Evolutionary conservation across 2,113 vertebrate species (phyloP), one percentile per base, ranked within the genome.

Genomic region (Xyrauchen texanus): DNA sequence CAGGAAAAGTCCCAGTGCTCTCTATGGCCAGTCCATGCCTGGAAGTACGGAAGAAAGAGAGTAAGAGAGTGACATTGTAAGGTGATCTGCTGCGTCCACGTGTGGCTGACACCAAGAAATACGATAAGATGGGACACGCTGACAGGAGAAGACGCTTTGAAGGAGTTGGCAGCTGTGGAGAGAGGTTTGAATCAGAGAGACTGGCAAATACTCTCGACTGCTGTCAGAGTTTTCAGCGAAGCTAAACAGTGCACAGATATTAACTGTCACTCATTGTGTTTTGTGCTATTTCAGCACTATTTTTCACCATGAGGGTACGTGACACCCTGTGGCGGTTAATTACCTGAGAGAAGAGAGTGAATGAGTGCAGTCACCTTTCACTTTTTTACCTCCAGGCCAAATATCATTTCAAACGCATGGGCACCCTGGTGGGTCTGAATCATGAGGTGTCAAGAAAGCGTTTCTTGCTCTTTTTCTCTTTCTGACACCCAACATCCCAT

Each of bases 141-240:
- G 73, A 76, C 73, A 64, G 21, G 12, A 65, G 73, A 65, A 55
- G 2, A 12, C 8, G 0, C 46, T 65, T 8, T 42, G 34, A 76
- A 70, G 61, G 47, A 46, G 71, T 9, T 55, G 71, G 61, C 82
- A 10, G 53, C 10, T 57, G 71, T 11, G 77, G 87, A 85, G 84
- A 84, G 66, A 83, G 70, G 46, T 45, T 74, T 8, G 12, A 65
- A 53, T 76, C 73, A 52, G 21, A 81, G 70, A 55, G 81, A 85
- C 65, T 78, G 73, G 81, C 79, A 78, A 80, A 76, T 76, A 75
- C 53, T 74, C 63, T 58, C 73, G 42, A 70, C 49, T 84, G 77
- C 79, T 87, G 79, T 82, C 71, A 2, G 53, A 58, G 69, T 83
- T 67, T 67, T 66, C 53, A 53, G 51, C 16, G 6, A 49, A 67